These are phyloP conservation scores for Clarias platycephalus DNA, from an alignment of 2,797 vertebrate genomes.

Conservation along the genomic window DNA sequence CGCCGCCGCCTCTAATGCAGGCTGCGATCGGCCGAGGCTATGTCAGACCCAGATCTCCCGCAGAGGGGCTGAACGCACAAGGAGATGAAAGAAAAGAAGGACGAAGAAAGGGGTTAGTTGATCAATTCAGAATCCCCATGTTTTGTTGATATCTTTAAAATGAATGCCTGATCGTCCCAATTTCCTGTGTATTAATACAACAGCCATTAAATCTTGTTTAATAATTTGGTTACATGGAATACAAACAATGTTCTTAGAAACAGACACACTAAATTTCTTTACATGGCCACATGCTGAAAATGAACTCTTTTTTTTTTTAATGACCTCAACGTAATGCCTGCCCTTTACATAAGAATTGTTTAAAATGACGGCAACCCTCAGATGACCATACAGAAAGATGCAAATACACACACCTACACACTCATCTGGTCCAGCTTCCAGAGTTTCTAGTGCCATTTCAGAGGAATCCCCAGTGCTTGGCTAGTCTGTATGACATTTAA, in stretches of 20 bases:
- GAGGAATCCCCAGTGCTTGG: constrained; percentile 45
- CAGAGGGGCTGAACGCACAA: constrained; percentile 46
- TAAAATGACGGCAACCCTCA: background rate
- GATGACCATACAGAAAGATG: background rate
- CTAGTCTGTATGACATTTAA: constrained; percentile 78
- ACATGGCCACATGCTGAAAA: background rate
- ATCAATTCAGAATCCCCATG: background rate
- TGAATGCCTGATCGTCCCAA: background rate
- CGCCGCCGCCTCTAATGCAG: constrained; percentile 72
- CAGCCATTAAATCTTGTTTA: background rate
- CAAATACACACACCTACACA: constrained; percentile 1
- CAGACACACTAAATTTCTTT: constrained; percentile 5
- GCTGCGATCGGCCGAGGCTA: constrained; percentile 69
- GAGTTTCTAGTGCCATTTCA: constrained; percentile 52
- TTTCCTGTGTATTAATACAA: background rate
- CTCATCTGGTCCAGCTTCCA: constrained; percentile 6
- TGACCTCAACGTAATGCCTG: background rate
- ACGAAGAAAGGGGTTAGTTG: background rate
- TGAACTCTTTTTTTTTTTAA: background rate
- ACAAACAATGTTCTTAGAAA: background rate
- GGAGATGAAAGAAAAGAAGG: background rate
- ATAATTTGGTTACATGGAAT: background rate
- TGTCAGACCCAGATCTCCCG: constrained; percentile 68
- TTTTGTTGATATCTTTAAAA: constrained; percentile 16
- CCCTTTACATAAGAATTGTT: background rate